phyloP scores from a whole-genome alignment of 2,797 vertebrate species.

The Heterohyrax brucei region DNA sequence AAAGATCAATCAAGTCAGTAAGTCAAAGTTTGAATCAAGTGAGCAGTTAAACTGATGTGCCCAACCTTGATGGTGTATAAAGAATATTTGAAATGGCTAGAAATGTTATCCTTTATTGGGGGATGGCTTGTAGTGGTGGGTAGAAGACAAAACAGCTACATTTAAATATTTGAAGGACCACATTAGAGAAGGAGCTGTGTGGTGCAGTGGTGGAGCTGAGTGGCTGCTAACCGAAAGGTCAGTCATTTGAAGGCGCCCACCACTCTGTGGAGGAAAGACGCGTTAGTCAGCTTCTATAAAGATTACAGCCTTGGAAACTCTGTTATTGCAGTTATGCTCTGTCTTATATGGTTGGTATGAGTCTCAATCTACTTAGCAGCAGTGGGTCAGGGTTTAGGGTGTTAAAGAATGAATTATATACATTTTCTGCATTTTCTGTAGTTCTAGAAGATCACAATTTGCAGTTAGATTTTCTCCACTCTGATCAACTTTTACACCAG shows the following conservation, averaged over 20 bases:
- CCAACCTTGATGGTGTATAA: not conserved
- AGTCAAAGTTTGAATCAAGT: not conserved
- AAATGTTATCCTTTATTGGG: not conserved
- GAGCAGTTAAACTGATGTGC: not conserved
- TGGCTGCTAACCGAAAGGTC: too few relatives aligned
- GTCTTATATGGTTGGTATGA: too few relatives aligned
- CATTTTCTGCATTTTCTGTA: not conserved
- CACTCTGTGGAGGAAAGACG: too few relatives aligned
- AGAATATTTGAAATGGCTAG: not conserved
- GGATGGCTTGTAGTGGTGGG: not conserved
- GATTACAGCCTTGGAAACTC: too few relatives aligned
- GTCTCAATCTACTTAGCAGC: too few relatives aligned
- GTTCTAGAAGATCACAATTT: not conserved
- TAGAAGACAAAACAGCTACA: not conserved
- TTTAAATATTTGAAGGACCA: not conserved
- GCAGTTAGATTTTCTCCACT: not conserved
- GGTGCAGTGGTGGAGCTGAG: too few relatives aligned
- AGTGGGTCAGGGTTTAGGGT: too few relatives aligned
- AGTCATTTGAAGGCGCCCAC: too few relatives aligned
- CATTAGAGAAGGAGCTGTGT: not conserved
- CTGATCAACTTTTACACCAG: constrained; percentile 41
- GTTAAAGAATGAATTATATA: not conserved
- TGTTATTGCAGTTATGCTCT: too few relatives aligned
- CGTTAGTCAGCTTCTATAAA: too few relatives aligned
- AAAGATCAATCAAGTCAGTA: not conserved